These are phyloP conservation scores for Trypoxylon attenuatum DNA, from an alignment of 2,888 invertebrate species.

Conservation along the genomic window DNA sequence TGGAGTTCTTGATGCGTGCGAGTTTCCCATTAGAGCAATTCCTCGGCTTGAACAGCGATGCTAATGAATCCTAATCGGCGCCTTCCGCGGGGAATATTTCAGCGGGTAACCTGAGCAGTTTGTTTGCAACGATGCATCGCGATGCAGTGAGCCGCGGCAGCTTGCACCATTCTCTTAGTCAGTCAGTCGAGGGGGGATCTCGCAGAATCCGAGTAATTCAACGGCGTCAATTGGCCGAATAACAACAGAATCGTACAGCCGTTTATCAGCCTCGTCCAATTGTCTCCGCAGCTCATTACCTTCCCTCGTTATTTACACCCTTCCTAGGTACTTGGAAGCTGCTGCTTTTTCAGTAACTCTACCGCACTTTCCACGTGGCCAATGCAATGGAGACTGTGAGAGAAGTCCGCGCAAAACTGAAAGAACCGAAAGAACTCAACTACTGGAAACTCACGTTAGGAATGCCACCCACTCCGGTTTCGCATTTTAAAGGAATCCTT, in stretches of 20 bases:
- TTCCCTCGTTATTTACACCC: too few relatives aligned
- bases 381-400: too few relatives aligned
- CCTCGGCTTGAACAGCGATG: constrained; percentile 26
- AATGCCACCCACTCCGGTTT: too few relatives aligned
- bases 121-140: constrained; percentile 13
- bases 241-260: background rate
- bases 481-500: background rate
- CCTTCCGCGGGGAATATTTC: constrained; percentile 45
- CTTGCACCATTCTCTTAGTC: background rate
- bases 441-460: too few relatives aligned
- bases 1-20: constrained; percentile 16
- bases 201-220: background rate
- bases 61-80: constrained; percentile 55
- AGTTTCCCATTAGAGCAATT: constrained; percentile 45
- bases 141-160: too few relatives aligned
- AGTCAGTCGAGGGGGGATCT: background rate
- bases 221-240: background rate
- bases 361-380: too few relatives aligned
- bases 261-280: background rate
- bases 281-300: too few relatives aligned
- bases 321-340: too few relatives aligned
- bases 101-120: constrained; percentile 40
- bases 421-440: too few relatives aligned
- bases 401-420: too few relatives aligned
- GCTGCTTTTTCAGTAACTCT: too few relatives aligned